Evolutionary conservation across 2,797 vertebrate species (phyloP), one percentile per base, ranked within the genome.

Genomic region (Chromis chromis): DNA sequence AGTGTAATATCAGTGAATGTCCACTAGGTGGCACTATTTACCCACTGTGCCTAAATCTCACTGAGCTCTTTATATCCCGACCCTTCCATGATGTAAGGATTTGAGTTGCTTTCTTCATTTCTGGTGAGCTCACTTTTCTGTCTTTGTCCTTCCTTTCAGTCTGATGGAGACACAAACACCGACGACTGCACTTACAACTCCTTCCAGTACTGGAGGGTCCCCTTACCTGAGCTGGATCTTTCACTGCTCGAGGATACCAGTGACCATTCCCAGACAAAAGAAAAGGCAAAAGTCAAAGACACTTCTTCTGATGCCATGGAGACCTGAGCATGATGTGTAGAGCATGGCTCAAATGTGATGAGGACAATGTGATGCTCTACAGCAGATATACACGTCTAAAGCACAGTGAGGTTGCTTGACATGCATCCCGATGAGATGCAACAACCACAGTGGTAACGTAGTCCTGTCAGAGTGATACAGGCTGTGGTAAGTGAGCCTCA

Each of bases 121-220:
- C 44, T 49, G n/a, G 1, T 46, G 19, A n/a, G 21, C 5, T 78
- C 9, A 60, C 0, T 10, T 22, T 53, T 28, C 2, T 70, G 3
- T 64, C 10, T 48, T 39, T 75, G 16, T 76, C 17, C 1, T 53
- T 28, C 2, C 4, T 76, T 76, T 33, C 63, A 93, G 93, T 46
- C 65, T 14, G 68, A 62, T 6, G 64, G 17, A 36, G 70, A 88
- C 17, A 8, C 12, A 21, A 42, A 21, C 42, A 6, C 44, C 28
- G 90, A 90, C 56, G 91, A 92, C 76, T 91, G 83, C 84, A 78
- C 88, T 1, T 99, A 91, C 88, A 99, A 98, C 83, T 94, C 95
- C 21, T 99, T 98, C 88, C 96, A 96, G 81, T 99, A 93, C 76
- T 99, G 98, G 98, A 96, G 96, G 91, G 74, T 86, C 65, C 97